A percentile compares a stretch with the other conserved stretches of the same genome.
phyloP scores from a whole-genome alignment of 2,113 vertebrate genomes.

The Myocastor coypus region DNA sequence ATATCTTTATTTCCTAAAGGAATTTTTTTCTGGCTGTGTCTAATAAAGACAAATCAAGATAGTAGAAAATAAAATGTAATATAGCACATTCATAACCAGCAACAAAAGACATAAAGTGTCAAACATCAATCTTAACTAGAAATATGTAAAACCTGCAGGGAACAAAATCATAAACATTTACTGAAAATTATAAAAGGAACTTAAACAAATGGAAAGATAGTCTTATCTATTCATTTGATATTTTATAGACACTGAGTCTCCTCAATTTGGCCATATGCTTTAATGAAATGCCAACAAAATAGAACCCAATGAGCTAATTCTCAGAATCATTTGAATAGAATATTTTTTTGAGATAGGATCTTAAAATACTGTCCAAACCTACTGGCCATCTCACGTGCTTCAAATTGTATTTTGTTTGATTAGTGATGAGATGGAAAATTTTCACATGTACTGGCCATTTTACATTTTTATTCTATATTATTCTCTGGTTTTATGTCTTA shows the following conservation, averaged over 20 bases:
- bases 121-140: slow-evolving; percentile 30
- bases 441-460: neutral
- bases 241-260: slow-evolving; percentile 4
- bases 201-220: slow-evolving; percentile 30
- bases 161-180: slow-evolving; percentile 24
- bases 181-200: slow-evolving; percentile 37
- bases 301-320: neutral
- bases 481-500: slow-evolving; percentile 8
- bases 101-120: neutral
- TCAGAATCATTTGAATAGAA: slow-evolving; percentile 39
- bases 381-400: neutral
- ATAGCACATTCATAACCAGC: slow-evolving; percentile 4
- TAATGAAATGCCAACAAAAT: slow-evolving; percentile 44
- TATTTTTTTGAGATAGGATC: neutral
- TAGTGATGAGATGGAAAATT: slow-evolving; percentile 25
- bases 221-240: slow-evolving; percentile 17
- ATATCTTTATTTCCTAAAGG: neutral
- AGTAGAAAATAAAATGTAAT: slow-evolving; percentile 37
- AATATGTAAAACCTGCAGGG: neutral
- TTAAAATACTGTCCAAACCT: neutral
- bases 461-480: slow-evolving; percentile 29
- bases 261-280: slow-evolving; percentile 37
- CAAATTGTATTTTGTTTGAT: slow-evolving; percentile 7
- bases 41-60: slow-evolving; percentile 35
- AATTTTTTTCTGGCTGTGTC: neutral